Percentiles rank a stretch among this genome's conserved stretches.
These are phyloP conservation scores for Bombus haemorrhoidalis DNA, from an alignment of 1,140 invertebrate species.

Conservation along the genomic window DNA sequence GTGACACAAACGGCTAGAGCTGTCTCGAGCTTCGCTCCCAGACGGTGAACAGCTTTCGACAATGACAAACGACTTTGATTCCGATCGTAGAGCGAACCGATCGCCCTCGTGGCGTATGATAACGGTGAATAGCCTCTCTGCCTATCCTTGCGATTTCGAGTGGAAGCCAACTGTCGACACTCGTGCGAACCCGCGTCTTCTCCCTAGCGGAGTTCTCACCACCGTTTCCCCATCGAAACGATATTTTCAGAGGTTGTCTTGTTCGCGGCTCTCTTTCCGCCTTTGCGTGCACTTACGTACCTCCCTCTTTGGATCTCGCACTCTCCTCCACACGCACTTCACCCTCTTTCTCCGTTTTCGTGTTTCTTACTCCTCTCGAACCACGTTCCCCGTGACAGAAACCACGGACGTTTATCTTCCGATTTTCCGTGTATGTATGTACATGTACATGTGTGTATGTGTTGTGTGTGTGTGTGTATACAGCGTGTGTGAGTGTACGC, in stretches of 20 bases:
- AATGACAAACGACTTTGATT: no score
- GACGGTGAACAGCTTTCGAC: no score
- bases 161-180: no score
- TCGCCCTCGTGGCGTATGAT: no score
- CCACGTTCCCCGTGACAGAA: not conserved
- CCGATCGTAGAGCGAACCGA: no score
- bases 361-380: not conserved
- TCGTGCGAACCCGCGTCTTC: slow-evolving; percentile 22
- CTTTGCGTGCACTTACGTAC: slow-evolving; percentile 29
- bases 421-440: not conserved
- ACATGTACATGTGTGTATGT: not conserved
- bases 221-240: slow-evolving; percentile 8
- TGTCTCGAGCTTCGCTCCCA: no score
- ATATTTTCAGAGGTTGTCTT: not conserved
- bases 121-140: no score
- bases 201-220: not conserved
- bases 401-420: not conserved
- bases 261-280: not conserved
- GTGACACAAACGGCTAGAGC: no score
- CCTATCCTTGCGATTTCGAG: not conserved
- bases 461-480: not conserved
- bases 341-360: not conserved
- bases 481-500: no score
- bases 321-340: not conserved
- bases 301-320: not conserved